phyloP scores from a whole-genome alignment of 1,140 invertebrate species.

The Ostrea denselamellosa region DNA sequence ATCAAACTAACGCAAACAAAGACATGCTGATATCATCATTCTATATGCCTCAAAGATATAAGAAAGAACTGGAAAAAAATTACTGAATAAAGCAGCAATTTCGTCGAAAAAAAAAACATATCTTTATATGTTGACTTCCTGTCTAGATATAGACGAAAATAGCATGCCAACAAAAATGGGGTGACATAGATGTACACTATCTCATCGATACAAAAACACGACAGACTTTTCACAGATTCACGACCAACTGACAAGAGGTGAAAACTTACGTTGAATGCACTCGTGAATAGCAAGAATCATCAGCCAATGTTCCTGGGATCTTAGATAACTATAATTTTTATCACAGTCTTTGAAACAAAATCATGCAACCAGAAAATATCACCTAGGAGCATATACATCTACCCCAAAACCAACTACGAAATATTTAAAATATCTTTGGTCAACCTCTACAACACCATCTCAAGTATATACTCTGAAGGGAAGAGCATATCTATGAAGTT shows the following conservation, averaged over 20 bases:
- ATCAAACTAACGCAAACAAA: constrained; percentile 22
- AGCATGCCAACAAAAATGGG: not conserved
- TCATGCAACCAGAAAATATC: constrained; percentile 22
- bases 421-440: not conserved
- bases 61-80: not conserved
- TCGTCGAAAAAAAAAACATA: no score
- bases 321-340: constrained; percentile 49
- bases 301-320: constrained; percentile 40
- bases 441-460: not conserved
- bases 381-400: not conserved
- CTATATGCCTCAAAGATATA: constrained; percentile 34
- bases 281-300: constrained; percentile 48
- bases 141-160: constrained; percentile 34
- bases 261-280: constrained; percentile 48
- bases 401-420: not conserved
- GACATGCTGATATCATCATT: not conserved
- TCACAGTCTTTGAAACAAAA: constrained; percentile 46
- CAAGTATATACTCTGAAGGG: not conserved
- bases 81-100: not conserved
- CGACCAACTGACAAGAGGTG: constrained; percentile 45
- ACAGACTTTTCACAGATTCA: constrained; percentile 45
- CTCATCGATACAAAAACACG: not conserved
- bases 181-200: constrained; percentile 25
- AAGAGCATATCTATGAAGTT: constrained; percentile 19
- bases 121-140: no score